Evolutionary conservation across 1,140 invertebrate genomes (phyloP), one percentile per base, ranked within the genome.

Genomic region (Aphis craccivora): DNA sequence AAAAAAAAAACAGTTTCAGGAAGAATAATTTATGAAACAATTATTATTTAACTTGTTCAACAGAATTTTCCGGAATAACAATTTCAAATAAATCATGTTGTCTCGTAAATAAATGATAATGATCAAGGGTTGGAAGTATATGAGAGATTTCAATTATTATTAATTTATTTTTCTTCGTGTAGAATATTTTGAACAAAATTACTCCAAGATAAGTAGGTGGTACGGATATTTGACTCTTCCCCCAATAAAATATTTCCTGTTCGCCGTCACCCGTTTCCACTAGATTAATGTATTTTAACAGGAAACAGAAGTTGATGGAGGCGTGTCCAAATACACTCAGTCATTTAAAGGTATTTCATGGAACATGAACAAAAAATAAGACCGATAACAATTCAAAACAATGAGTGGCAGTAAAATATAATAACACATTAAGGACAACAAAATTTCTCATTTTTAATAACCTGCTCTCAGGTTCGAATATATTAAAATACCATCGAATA

Each of bases 31-130:
- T 76, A 76, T 76, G 60, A n/a, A 76, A 76, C 60, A 76, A 76
- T 76, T 76, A 76, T 67, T n/a, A n/a, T 76, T 76, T 76, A 76
- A 76, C 60, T 76, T n/a, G 60, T 35, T 18, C 5, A 76, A n/a
- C 60, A 14, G 30, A 76, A 35, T 30, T 76, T 76, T 88, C 37
- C 22, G 86, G 22, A 35, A 88, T 88, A n/a, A 20, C 18, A 88
- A 48, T 88, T 88, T 88, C 23, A 55, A 55, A 90, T 90, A 90
- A 90, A 90, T 90, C 88, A 90, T 51, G 87, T 48, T 30, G 43
- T 60, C 51, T 90, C 35, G 88, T 90, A 51, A 90, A 90, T 60
- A 53, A 60, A 90, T 35, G 53, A 55, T 90, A 90, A 55, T 30
- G 35, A 90, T 90, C 20, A 90, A 87, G 40, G 30, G 40, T 84